Conservation (phyloP, 2,113 vertebrate genomes). For the Upupa epops region DNA sequence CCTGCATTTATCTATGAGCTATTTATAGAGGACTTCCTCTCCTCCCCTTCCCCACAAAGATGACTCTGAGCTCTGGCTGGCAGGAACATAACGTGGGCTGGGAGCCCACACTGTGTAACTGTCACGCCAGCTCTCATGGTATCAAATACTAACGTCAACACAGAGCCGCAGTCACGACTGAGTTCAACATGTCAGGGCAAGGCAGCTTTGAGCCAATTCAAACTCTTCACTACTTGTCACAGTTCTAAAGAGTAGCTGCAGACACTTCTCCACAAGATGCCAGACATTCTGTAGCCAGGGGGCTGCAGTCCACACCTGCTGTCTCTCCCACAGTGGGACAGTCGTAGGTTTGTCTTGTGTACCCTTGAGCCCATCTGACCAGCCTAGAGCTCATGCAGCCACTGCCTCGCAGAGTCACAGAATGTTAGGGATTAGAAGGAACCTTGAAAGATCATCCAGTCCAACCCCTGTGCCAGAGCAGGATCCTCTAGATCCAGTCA, state of each 20-base stretch:
- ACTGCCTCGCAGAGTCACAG: too few species aligned
- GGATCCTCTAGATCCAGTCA: too few species aligned
- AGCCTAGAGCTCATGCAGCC: background rate
- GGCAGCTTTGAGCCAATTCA: background rate
- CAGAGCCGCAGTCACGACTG: fast-evolving
- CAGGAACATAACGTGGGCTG: background rate
- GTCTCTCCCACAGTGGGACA: fast-evolving
- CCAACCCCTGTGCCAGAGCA: too few species aligned
- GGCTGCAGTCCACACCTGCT: background rate
- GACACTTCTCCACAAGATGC: background rate
- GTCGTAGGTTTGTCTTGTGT: background rate
- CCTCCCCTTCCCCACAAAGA: background rate
- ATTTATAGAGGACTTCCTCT: background rate
- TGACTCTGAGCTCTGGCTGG: background rate
- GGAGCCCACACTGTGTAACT: background rate
- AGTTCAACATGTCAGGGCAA: background rate
- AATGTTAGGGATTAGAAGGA: too few species aligned
- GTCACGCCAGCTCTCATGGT: fast-evolving
- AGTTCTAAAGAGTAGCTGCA: background rate
- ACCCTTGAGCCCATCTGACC: background rate
- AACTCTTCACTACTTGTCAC: background rate
- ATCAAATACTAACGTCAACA: background rate
- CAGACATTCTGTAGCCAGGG: background rate
- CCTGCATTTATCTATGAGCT: background rate
- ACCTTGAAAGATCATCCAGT: too few species aligned